Evolutionary conservation across 1,140 invertebrate genomes (phyloP).

Genomic region (Trissolcus basalis): DNA sequence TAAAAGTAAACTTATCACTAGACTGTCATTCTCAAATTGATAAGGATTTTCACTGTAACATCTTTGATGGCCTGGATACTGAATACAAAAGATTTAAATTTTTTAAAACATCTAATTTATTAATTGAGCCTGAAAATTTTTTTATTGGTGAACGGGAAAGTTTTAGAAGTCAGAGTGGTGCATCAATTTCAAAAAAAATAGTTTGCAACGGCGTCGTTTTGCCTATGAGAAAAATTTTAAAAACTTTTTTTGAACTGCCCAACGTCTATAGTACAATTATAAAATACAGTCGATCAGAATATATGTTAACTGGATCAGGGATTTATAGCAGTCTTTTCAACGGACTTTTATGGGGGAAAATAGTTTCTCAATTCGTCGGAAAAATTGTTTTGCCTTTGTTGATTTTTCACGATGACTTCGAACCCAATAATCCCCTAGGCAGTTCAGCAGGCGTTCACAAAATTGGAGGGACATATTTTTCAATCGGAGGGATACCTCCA

Average conservation of each 20-base stretch:
- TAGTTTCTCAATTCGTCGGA: slow-evolving; percentile 13
- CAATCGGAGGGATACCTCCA: slow-evolving; percentile 31
- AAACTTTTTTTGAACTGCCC: slow-evolving; percentile 38
- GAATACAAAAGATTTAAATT: slow-evolving; percentile 43
- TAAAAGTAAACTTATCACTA: slow-evolving; percentile 2
- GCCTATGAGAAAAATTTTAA: slow-evolving; percentile 24
- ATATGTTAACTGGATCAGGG: slow-evolving; percentile 8
- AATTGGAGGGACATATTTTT: slow-evolving; percentile 48
- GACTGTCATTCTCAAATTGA: slow-evolving; percentile 15
- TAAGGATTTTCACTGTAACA: slow-evolving; percentile 15
- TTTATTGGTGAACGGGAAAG: slow-evolving; percentile 35
- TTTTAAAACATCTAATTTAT: slow-evolving; percentile 22
- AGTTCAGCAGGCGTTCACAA: slow-evolving; percentile 38
- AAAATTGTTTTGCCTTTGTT: slow-evolving; percentile 42
- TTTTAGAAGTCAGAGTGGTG: slow-evolving; percentile 16
- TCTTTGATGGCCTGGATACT: slow-evolving; percentile 26
- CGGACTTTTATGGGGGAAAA: slow-evolving; percentile 22
- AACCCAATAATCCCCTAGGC: slow-evolving; percentile 31
- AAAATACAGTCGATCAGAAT: slow-evolving; percentile 18
- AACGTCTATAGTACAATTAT: slow-evolving; percentile 39
- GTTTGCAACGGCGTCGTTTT: slow-evolving; percentile 36
- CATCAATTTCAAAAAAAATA: slow-evolving; percentile 28
- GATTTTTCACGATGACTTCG: slow-evolving; percentile 54
- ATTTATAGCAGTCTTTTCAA: slow-evolving; percentile 52
- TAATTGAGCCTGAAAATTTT: slow-evolving; percentile 27